phyloP scores from a whole-genome alignment of 2,797 vertebrate genomes.

The Thalassophryne amazonica region DNA sequence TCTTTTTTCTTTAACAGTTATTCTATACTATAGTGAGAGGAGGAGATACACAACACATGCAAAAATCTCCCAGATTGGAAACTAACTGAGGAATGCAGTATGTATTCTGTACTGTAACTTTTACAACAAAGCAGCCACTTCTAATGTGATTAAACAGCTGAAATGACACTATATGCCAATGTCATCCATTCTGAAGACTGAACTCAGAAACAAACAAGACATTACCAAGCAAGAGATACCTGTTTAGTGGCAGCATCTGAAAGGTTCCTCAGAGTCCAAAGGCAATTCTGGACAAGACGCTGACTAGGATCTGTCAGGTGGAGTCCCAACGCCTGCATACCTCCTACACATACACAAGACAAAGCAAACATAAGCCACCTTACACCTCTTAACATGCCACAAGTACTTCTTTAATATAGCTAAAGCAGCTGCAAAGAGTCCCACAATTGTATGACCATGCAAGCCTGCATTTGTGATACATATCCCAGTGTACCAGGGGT shows the following conservation, averaged over 20 bases:
- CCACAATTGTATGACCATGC: background rate
- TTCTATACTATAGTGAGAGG: too few relatives aligned
- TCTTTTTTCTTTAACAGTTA: too few relatives aligned
- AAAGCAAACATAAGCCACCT: background rate
- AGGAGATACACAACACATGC: too few relatives aligned
- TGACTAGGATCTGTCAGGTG: constrained; percentile 97
- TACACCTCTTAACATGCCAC: background rate
- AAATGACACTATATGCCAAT: too few relatives aligned
- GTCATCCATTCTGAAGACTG: too few relatives aligned
- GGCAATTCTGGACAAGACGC: constrained; percentile 97
- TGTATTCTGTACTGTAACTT: too few relatives aligned
- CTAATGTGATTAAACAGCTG: too few relatives aligned
- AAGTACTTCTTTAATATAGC: background rate
- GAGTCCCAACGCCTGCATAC: constrained; percentile 97
- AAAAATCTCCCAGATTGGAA: too few relatives aligned
- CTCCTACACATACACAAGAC: constrained; percentile 78
- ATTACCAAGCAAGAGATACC: constrained; percentile 71
- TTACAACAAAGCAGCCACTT: too few relatives aligned
- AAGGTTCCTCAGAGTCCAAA: constrained; percentile 98
- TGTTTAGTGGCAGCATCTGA: constrained; percentile 99
- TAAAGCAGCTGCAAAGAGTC: background rate
- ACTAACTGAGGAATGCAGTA: too few relatives aligned
- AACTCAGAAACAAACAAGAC: too few relatives aligned
- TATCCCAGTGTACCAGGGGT: background rate
- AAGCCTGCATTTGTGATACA: background rate